Percentiles rank a stretch among this genome's conserved stretches.
Conservation (phyloP, 1,140 invertebrate genomes). For the Spodoptera litura region DNA sequence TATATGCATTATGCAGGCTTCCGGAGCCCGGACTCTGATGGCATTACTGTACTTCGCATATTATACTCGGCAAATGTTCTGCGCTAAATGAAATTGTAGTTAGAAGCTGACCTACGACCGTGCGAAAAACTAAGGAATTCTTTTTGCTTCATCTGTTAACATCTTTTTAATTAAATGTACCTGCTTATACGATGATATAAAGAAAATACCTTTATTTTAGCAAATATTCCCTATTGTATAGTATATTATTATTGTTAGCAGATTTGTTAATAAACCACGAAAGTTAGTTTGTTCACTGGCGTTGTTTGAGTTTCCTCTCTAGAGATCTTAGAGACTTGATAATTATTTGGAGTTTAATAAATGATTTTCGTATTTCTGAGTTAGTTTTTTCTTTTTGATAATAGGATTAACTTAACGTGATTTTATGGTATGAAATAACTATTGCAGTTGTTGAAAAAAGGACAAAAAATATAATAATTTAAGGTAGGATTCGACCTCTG, state of each 20-base stretch:
- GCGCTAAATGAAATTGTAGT: constrained; percentile 42
- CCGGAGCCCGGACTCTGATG: constrained; percentile 39
- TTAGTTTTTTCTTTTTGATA: too few relatives aligned
- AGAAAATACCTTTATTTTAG: neutral
- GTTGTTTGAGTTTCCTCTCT: too few relatives aligned
- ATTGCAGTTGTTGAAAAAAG: too few relatives aligned
- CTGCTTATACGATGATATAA: neutral
- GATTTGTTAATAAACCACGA: neutral
- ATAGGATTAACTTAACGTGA: too few relatives aligned
- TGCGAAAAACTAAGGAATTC: neutral
- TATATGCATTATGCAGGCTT: constrained; percentile 49
- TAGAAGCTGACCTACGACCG: constrained; percentile 25
- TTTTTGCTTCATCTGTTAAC: constrained; percentile 15
- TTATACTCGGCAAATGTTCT: constrained; percentile 35
- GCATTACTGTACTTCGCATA: constrained; percentile 31
- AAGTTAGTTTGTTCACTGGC: neutral
- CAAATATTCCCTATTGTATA: neutral
- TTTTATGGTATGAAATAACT: too few relatives aligned
- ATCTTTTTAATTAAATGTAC: constrained; percentile 23
- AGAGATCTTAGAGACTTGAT: too few relatives aligned
- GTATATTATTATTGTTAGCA: neutral
- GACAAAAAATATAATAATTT: too few relatives aligned
- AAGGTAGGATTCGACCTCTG: too few relatives aligned
- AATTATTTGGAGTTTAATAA: too few relatives aligned
- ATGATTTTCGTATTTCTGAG: too few relatives aligned